Percentiles rank a stretch among this genome's conserved stretches.
These are phyloP conservation scores for Rhinichthys klamathensis DNA, from an alignment of 2,113 vertebrate genomes.

Conservation along the genomic window DNA sequence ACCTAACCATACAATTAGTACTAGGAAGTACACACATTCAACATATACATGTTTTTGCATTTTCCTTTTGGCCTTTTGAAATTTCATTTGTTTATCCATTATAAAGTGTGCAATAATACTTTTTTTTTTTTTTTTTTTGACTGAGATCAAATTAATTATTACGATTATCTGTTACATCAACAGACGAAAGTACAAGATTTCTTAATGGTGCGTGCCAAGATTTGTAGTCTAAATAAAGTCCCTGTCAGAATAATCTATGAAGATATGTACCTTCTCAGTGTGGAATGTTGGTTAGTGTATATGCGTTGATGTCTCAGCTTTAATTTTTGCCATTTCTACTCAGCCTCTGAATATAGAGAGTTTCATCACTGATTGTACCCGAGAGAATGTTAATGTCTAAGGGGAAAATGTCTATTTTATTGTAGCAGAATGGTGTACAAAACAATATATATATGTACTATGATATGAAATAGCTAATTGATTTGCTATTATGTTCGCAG, in stretches of 20 bases:
- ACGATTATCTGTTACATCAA: neutral
- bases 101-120: neutral
- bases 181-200: neutral
- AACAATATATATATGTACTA: slow-evolving; percentile 5
- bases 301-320: neutral
- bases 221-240: neutral
- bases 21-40: neutral
- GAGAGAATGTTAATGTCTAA: neutral
- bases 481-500: slow-evolving; percentile 36
- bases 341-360: neutral
- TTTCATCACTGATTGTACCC: neutral
- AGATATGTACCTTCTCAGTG: neutral
- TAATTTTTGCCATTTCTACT: neutral
- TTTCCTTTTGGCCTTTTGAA: neutral
- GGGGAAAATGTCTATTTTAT: neutral
- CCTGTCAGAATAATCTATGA: neutral
- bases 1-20: neutral
- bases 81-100: neutral
- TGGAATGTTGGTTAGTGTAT: neutral
- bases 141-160: neutral
- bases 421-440: neutral
- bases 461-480: neutral
- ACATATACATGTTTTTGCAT: neutral
- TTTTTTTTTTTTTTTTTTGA: neutral
- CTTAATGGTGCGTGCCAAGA: neutral